Base-by-base conservation (phyloP, 2,888 invertebrate species). In the Aspidiotus rigidus region DNA sequence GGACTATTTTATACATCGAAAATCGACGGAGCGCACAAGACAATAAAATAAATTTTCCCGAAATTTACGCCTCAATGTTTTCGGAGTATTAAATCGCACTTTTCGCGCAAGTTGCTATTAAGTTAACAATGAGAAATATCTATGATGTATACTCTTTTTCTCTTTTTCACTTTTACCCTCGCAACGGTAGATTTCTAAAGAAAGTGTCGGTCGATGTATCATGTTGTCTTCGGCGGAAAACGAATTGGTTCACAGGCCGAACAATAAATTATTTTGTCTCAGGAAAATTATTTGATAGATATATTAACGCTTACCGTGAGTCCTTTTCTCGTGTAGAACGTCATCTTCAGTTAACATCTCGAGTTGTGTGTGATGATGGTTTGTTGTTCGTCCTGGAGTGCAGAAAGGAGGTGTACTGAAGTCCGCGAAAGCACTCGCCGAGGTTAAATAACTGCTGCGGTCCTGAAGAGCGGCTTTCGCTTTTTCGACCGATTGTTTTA, bases 401-500 rank as follows among this genome's bases (percentile, higher is more conserved):
- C 72, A 71, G 73, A 73, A 72, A 72, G 70, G 62, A 64, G 71
- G 41, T 71, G 74, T 44, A 79, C 55, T 79, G 78, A 75, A 82
- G 74, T 76, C 82, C 79, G 85, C 84, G 79, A 88, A 88, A 5
- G 88, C 88, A 72, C 87, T 87, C 62, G 86, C 83, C 13, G 86
- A 83, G 0, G 87, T 86, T 72, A 88, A 81, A 73, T 88, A 84
- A 11, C 86, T 84, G 53, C 85, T 86, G 69, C 85, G 79, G 77
- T 88, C 88, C 77, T 88, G 88, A 61, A 92, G 80, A 0, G 90
- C 92, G 0, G 91, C 91, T 77, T 92, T 92, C 57, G 92, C 92
- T 77, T 92, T 92, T 77, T 92, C 92, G 57, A 92, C 91, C 76
- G 90, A 90, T 78, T 92, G 92, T 76, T 92, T 92, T 72, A 92